Conservation (phyloP, 2,113 vertebrate species). For the Leptodactylus fuscus region DNA sequence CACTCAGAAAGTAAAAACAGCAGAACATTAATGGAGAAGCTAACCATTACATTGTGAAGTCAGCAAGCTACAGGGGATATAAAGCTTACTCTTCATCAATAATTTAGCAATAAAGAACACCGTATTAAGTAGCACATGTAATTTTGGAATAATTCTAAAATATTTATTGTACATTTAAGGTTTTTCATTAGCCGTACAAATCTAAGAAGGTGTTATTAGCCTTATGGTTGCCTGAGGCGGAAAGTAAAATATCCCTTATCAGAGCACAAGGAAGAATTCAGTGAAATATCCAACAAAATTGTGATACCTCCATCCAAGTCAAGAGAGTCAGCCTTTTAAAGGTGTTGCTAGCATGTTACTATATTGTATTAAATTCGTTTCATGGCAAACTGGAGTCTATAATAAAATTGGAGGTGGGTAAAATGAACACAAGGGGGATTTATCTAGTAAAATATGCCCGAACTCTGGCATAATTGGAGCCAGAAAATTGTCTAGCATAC, state of each 20-base stretch:
- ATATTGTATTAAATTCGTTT: too few relatives aligned
- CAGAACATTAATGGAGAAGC: conserved; percentile 21
- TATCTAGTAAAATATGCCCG: too few relatives aligned
- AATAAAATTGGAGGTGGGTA: too few relatives aligned
- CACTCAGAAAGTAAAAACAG: neutral
- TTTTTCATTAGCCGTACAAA: too few relatives aligned
- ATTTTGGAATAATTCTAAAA: neutral
- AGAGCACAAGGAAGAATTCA: neutral
- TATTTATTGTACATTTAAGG: neutral
- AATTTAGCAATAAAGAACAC: neutral
- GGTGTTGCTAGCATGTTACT: too few relatives aligned
- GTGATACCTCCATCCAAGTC: too few relatives aligned
- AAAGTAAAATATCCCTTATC: neutral
- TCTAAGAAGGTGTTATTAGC: neutral
- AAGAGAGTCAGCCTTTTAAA: too few relatives aligned
- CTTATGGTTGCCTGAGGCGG: neutral
- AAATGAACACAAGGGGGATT: too few relatives aligned
- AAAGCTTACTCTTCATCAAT: neutral
- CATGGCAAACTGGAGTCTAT: too few relatives aligned
- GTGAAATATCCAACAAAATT: neutral
- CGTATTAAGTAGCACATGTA: neutral
- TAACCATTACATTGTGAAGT: neutral
- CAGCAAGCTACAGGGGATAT: neutral
- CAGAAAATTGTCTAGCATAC: too few relatives aligned
- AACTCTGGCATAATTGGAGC: too few relatives aligned